Base-by-base conservation (phyloP, 2,888 invertebrate species). In the Zhuqinia jingwanae region DNA sequence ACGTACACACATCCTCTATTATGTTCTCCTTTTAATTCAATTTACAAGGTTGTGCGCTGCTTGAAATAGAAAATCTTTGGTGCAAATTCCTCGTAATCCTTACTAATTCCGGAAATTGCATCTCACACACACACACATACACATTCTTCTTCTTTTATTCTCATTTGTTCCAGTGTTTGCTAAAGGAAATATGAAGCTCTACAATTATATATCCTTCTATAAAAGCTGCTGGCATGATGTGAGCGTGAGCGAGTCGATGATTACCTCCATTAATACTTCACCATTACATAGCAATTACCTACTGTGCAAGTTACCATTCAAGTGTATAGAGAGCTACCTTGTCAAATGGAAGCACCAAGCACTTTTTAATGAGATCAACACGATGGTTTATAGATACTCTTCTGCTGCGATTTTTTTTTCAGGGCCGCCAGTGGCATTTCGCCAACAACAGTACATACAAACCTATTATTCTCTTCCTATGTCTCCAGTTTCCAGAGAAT, bases 341-440 rank as follows among this genome's bases (percentile, higher is more conserved):
- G 81, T 81, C 81, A 73, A 80, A 73, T 73, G 73, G 58, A 58
- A 70, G 81, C 81, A 81, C 73, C 58, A 81, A 81, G 70, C 36
- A 81, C 81, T 73, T 81, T 81, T 81, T 81, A 81, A 81, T 81
- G 81, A 73, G 81, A 81, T 81, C 53, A 81, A 81, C 73, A 81
- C 36, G 70, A 81, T 81, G 81, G 70, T 60, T 80, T 42, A 36
- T 56, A 80, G 80, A 30, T 70, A 80, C 63, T 78, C 45, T n/a
- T n/a, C n/a, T 8, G 8, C 36, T 47, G 36, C n/a, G 30, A 27
- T 45, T 78, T 45, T 45, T 78, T 45, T 78, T 76, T 76, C 36
- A 56, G 36, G 6, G n/a, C 56, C 42, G n/a, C 47, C 63, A 20
- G 58, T 81, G 81, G 81, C 81, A 81, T 22, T 2, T 25, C 8